Base-by-base conservation (phyloP, 2,797 vertebrate genomes). In the Potorous gilbertii region DNA sequence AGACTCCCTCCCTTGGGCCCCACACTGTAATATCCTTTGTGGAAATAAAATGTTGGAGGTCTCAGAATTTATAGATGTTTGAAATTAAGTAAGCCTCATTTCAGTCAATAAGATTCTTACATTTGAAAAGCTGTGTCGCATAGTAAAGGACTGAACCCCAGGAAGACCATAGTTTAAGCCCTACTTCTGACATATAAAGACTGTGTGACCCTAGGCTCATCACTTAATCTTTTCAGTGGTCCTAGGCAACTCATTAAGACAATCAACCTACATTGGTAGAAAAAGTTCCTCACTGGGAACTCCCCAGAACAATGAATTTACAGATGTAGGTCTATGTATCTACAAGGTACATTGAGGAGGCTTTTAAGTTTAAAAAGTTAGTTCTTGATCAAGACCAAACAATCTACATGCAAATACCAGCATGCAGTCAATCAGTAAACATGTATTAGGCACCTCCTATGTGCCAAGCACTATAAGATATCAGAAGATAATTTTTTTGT, bases 1-100 rank as follows among this genome's bases (percentile, higher is more conserved):
- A 96, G 57, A 54, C 16, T 94, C n/a, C 94, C 46, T 95, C 96
- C 50, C 81, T 94, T 62, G 95, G 96, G 55, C 96, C 66, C 90
- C 92, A 94, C 56, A 95, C 92, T 40, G 10, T 91, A 95, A 93
- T 28, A 87, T 8, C 24, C 74, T 50, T 87, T 87, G 3, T 87
- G 74, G 74, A 87, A 87, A 50, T 40, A 87, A 87, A 50, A 87
- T 46, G 12, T 87, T 50, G 40, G 21, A 87, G 10, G 9, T 50
- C 40, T 87, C n/a, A 81, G 46, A 81, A 46, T 81, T 81, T 46
- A 81, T 46, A 46, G 40, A 46, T 10, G 40, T 27, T 50, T 87
- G 40, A 87, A 87, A 87, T 50, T 46, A 87, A 46, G 3, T 50
- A 87, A 87, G 21, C 3, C 9, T 87, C 46, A 46, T 8, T 0